Conservation (phyloP, 2,888 invertebrate species). For the Drosophila diplacantha region DNA sequence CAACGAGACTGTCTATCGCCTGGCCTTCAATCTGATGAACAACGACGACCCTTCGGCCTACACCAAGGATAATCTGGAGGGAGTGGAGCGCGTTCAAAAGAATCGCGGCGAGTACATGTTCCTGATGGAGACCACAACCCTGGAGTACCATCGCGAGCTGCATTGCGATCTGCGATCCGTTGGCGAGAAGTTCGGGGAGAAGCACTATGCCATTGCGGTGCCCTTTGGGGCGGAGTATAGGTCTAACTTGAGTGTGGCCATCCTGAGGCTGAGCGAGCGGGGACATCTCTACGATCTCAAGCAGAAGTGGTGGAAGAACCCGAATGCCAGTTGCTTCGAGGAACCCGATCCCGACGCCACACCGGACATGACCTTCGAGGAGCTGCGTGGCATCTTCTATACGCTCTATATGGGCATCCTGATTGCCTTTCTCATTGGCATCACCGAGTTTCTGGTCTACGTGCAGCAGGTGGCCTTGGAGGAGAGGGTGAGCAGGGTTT, state of each 20-base stretch:
- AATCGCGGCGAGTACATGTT: conserved; percentile 91
- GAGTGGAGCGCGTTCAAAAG: conserved; percentile 87
- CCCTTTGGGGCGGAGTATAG: conserved; percentile 87
- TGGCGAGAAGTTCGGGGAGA: conserved; percentile 89
- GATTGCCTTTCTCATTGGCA: conserved; percentile 85
- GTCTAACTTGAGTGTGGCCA: conserved; percentile 89
- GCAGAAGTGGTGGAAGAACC: conserved; percentile 93
- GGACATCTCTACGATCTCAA: conserved; percentile 89
- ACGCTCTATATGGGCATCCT: conserved; percentile 86
- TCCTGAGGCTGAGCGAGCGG: conserved; percentile 93
- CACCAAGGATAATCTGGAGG: conserved; percentile 86
- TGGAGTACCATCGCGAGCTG: conserved; percentile 92
- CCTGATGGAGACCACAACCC: conserved; percentile 96
- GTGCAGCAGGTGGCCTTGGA: conserved; percentile 86
- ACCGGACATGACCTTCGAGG: conserved; percentile 76
- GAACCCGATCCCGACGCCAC: conserved; percentile 54
- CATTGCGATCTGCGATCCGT: conserved; percentile 89
- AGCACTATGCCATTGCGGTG: conserved; percentile 96
- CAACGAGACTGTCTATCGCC: conserved; percentile 89
- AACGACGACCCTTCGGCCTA: conserved; percentile 89
- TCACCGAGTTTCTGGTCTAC: conserved; percentile 90
- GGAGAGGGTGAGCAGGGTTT: conserved; percentile 81
- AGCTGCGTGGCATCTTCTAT: conserved; percentile 94
- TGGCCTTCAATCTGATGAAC: conserved; percentile 94
- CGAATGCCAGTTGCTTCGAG: conserved; percentile 76